Base-by-base conservation (phyloP, 2,888 invertebrate genomes). In the Caenorhabditis doughertyi region DNA sequence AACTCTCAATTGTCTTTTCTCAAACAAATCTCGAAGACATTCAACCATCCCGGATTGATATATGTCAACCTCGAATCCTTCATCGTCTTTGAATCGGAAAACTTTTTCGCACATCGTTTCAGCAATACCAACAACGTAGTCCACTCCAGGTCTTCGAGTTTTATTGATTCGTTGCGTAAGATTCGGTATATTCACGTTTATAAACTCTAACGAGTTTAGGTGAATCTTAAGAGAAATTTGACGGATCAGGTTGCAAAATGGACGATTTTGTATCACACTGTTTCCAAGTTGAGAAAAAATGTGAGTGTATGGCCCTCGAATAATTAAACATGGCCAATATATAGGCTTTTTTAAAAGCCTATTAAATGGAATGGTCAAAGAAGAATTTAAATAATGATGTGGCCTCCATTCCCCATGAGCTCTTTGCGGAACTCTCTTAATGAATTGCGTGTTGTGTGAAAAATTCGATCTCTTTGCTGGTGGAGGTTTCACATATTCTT, bases 61-160 rank as follows among this genome's bases (percentile, higher is more conserved):
- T 13, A 56, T n/a, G 8, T 56, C 32, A 56, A 56, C 13, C 7
- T 2, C 3, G 5, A 3, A 25, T 51, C 25, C 51, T 3, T 51
- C 13, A 11, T 51, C 25, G n/a, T 29, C 18, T 55, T 16, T 16
- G 18, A 55, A 55, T 0, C 55, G 29, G n/a, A 55, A 55, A 7
- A 60, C 58, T 39, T 39, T 60, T 25, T 39, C 3, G 18, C 39
- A 60, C 58, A 60, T 60, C 13, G 18, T 21, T 39, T 42, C 58
- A 8, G 39, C 23, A 2, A 60, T 23, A 2, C 3, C 0, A 21
- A 35, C 23, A n/a, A 21, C 42, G 13, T 21, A 3, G 11, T 21
- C 39, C 8, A 60, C 42, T 23, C 5, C 13, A 2, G 58, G 58
- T n/a, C 13, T 62, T 3, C 23, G 13, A 5, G 60, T 11, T 11